Evolutionary conservation across 2,888 invertebrate species (phyloP).

Genomic region (Incurvaria masculella): DNA sequence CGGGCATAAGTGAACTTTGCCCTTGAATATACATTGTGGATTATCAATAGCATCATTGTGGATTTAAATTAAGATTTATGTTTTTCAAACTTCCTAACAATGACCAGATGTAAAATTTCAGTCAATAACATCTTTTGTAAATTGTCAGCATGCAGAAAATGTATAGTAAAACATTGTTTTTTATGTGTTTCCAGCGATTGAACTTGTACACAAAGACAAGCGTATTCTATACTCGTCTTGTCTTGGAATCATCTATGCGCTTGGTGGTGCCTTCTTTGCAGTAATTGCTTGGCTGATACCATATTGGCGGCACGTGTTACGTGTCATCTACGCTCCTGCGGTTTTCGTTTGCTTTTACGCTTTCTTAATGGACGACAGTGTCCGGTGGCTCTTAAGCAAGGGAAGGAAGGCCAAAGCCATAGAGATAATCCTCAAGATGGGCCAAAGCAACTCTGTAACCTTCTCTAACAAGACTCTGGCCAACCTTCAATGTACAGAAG

Average conservation of each 20-base stretch:
- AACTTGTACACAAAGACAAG: slow-evolving; percentile 42
- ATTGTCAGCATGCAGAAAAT: no score
- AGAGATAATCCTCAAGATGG: slow-evolving; percentile 36
- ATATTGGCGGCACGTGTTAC: slow-evolving; percentile 43
- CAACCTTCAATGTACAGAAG: slow-evolving; percentile 32
- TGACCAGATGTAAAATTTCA: no score
- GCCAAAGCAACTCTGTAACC: slow-evolving; percentile 31
- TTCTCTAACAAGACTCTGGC: slow-evolving; percentile 29
- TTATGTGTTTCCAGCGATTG: slow-evolving; percentile 41
- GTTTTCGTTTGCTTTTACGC: slow-evolving; percentile 38
- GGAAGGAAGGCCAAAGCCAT: slow-evolving; percentile 34
- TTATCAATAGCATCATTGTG: no score
- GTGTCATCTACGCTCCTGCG: slow-evolving; percentile 43
- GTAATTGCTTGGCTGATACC: slow-evolving; percentile 43
- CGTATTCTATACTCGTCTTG: slow-evolving; percentile 45
- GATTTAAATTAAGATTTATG: background rate
- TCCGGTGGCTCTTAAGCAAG: slow-evolving; percentile 46
- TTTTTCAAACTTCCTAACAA: background rate
- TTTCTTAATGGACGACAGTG: slow-evolving; percentile 43
- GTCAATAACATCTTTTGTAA: no score
- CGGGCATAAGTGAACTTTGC: no score
- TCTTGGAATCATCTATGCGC: slow-evolving; percentile 41
- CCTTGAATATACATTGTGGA: no score
- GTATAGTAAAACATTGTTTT: no score
- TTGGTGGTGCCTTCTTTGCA: slow-evolving; percentile 40